Conservation (phyloP, 2,888 invertebrate species). For the Antheraea assamensis region DNA sequence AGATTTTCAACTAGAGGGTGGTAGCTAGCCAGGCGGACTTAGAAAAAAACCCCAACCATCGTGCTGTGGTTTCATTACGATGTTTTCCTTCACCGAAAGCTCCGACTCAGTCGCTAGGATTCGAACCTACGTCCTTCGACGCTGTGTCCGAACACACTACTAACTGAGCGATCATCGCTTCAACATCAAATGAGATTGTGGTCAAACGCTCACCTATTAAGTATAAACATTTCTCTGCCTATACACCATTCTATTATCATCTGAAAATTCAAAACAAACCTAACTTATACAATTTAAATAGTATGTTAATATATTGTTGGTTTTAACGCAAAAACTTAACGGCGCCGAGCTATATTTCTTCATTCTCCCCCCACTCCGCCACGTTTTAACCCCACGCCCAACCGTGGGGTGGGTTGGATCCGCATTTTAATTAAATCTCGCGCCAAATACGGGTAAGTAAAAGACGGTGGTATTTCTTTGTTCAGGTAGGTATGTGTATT, state of each 20-base stretch:
- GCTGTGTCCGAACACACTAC: no score
- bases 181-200: no score
- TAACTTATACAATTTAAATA: slow-evolving; percentile 66
- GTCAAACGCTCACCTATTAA: no score
- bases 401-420: slow-evolving; percentile 40
- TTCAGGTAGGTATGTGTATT: slow-evolving; percentile 50
- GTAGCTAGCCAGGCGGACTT: no score
- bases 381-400: slow-evolving; percentile 13
- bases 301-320: slow-evolving; percentile 78
- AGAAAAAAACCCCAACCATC: no score
- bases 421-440: slow-evolving; percentile 79
- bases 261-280: slow-evolving; percentile 15
- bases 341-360: slow-evolving; percentile 62
- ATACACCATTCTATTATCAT: slow-evolving; percentile 27
- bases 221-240: neutral
- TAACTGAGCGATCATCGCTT: no score
- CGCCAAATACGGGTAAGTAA: slow-evolving; percentile 56
- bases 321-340: slow-evolving; percentile 66
- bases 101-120: no score
- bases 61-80: no score
- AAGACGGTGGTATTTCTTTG: slow-evolving; percentile 75
- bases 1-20: no score
- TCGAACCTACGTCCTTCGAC: no score
- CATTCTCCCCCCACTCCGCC: slow-evolving; percentile 45
- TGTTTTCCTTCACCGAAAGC: no score